Evolutionary conservation across 2,113 vertebrate genomes (phyloP), one percentile per base, ranked within the genome.

Genomic region (Triplophysa rosa): DNA sequence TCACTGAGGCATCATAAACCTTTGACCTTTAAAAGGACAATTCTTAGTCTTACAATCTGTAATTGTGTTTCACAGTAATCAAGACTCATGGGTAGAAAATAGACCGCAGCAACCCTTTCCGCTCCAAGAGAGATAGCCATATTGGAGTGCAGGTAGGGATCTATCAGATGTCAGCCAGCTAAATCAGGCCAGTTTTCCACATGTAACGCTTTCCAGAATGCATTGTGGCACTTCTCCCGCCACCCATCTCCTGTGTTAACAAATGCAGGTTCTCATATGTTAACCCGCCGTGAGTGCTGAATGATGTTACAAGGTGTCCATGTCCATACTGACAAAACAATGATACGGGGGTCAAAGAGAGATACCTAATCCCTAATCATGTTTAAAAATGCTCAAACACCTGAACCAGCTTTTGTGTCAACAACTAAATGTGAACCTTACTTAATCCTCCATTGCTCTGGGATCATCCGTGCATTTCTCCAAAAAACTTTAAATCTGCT

Each of bases 361-460:
- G 40, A 37, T 68, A 83, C 73, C 47, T 70, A 21, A 85, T 78
- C 78, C 75, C 54, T 80, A 83, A 78, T 83, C 84, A 62, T 58
- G 45, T 70, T 63, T 78, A 42, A 68, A 54, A 63, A 76, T 21
- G 81, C 45, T 19, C 23, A 58, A 61, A 68, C 70, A 71, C 56
- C 23, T 61, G 63, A 65, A 59, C 56, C 58, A 58, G 19, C n/a
- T 82, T 24, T 66, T 68, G 58, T 52, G 52, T 65, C 24, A 49
- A 61, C 37, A 76, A 45, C 33, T 37, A 37, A 37, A 37, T 37
- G 68, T 68, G 65, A 37, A 81, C 21, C 54, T 75, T n/a, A 23
- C 47, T 56, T 81, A 84, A 84, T 82, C 76, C 58, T 29, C 26
- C 13, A 52, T 40, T 45, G 17, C 16, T 77, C 61, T 62, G 59